A percentile compares a stretch with the other conserved stretches of the same genome.
These are phyloP conservation scores for Lydus trimaculatus DNA, from an alignment of 2,888 invertebrate genomes.

Conservation along the genomic window DNA sequence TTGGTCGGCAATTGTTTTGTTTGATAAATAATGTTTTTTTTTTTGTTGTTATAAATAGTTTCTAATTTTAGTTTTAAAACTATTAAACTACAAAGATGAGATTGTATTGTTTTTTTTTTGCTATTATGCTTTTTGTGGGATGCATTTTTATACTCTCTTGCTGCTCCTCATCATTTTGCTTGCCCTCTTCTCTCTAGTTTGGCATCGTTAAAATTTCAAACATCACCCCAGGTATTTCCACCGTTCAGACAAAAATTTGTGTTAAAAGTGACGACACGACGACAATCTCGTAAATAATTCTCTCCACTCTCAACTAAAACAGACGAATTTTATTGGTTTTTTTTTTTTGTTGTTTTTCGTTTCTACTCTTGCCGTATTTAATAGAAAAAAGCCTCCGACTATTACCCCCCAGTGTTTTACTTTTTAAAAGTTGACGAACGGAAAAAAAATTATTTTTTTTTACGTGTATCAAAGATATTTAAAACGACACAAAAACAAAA, in stretches of 20 bases:
- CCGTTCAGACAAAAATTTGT: background rate
- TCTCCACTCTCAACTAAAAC: background rate
- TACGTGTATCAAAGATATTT: background rate
- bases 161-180: too few relatives aligned
- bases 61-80: too few relatives aligned
- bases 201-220: background rate
- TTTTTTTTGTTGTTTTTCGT: background rate
- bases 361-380: too few relatives aligned
- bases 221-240: background rate
- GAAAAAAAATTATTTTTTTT: too few relatives aligned
- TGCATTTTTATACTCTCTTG: too few relatives aligned
- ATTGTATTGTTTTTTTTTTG: too few relatives aligned
- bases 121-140: too few relatives aligned
- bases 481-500: background rate
- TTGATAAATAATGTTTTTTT: background rate
- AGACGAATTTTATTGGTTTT: background rate
- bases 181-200: background rate
- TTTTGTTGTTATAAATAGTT: too few relatives aligned
- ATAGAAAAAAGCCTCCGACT: background rate
- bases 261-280: background rate
- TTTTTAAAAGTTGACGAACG: background rate
- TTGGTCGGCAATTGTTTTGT: background rate
- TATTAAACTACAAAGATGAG: too few relatives aligned
- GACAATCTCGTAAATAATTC: slow-evolving; percentile 6
- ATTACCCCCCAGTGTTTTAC: background rate